Conservation (phyloP, 2,797 vertebrate species). For the Myotis pilosus region DNA sequence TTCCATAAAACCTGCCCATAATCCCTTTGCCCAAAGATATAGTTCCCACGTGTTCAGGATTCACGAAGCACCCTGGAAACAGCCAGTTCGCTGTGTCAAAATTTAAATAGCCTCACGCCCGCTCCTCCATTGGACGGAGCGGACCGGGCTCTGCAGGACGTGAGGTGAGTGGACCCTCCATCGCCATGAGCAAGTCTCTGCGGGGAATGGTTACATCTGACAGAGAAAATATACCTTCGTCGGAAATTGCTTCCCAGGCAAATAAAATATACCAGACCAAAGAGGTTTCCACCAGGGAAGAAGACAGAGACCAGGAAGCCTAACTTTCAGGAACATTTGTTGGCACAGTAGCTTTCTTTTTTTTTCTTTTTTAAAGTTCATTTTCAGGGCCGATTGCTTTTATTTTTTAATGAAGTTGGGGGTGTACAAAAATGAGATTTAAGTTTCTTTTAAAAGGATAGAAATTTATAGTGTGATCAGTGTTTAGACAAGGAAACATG, state of each 20-base stretch:
- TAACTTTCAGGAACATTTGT: slow-evolving; percentile 7
- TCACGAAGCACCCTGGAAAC: slow-evolving; percentile 48
- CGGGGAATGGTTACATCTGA: slow-evolving; percentile 33
- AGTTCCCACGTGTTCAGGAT: background rate
- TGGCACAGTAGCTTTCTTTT: background rate
- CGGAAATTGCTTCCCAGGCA: slow-evolving; percentile 56
- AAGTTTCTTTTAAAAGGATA: background rate
- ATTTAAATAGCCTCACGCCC: slow-evolving; percentile 50
- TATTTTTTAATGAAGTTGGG: background rate
- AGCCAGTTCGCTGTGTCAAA: slow-evolving; percentile 54
- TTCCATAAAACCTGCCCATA: background rate
- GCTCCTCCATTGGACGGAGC: background rate
- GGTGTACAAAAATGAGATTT: background rate
- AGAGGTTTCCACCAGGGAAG: slow-evolving; percentile 39
- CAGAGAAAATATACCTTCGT: background rate
- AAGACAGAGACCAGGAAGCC: slow-evolving; percentile 37
- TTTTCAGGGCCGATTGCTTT: background rate
- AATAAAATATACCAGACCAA: slow-evolving; percentile 42
- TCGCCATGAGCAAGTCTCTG: slow-evolving; percentile 21
- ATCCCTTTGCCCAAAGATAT: background rate
- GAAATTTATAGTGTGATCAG: background rate
- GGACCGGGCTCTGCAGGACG: slow-evolving; percentile 1
- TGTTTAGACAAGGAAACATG: background rate
- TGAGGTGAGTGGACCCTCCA: slow-evolving; percentile 51
- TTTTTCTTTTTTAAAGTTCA: background rate